Evolutionary conservation across 2,797 vertebrate species (phyloP).

Genomic region (Enteromius radiatus): DNA sequence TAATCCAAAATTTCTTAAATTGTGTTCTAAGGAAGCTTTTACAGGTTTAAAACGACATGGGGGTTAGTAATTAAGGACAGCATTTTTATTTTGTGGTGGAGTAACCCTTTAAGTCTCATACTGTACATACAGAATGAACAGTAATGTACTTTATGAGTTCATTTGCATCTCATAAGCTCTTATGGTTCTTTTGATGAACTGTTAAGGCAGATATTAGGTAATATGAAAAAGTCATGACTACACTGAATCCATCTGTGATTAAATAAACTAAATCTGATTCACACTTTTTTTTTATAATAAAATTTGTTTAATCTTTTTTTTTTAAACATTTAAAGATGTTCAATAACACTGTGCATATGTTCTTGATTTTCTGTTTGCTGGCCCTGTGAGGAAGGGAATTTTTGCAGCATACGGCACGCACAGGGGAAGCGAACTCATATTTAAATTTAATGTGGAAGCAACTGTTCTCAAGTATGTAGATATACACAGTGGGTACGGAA

Average conservation of each 20-base stretch:
- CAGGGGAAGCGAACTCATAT: constrained; percentile 25
- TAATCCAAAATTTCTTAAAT: too few relatives aligned
- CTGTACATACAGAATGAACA: not conserved
- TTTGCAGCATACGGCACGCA: constrained; percentile 12
- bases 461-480: constrained; percentile 31
- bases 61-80: too few relatives aligned
- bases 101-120: too few relatives aligned
- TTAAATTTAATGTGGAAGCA: constrained; percentile 22
- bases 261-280: not conserved
- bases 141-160: too few relatives aligned
- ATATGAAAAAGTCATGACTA: not conserved
- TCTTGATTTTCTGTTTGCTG: constrained; percentile 5
- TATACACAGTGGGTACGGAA: not conserved
- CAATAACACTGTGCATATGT: not conserved
- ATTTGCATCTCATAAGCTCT: not conserved
- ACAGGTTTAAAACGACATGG: too few relatives aligned
- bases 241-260: not conserved
- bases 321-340: not conserved
- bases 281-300: not conserved
- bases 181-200: not conserved
- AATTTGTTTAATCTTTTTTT: not conserved
- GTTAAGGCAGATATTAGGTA: not conserved
- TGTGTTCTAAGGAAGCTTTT: too few relatives aligned
- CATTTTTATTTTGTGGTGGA: too few relatives aligned
- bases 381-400: not conserved